A percentile compares a stretch with the other conserved stretches of the same genome.
Evolutionary conservation across 1,140 invertebrate species (phyloP).

Genomic region (Lucilia cuprina): DNA sequence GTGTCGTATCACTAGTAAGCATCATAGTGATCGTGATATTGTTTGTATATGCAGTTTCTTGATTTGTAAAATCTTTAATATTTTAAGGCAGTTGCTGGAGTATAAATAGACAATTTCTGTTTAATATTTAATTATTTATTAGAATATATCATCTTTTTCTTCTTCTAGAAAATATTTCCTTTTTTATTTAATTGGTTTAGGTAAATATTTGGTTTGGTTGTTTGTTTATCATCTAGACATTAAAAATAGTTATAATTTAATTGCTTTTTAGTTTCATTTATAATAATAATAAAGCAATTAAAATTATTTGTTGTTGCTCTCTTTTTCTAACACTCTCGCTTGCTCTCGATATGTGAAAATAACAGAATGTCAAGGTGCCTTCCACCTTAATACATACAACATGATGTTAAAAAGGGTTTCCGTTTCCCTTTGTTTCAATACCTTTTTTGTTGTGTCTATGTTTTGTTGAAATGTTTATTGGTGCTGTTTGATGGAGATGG

Average conservation of each 20-base stretch:
- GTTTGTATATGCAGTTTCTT: not conserved
- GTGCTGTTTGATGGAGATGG: not conserved
- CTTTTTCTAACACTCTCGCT: not conserved
- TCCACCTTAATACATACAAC: not conserved
- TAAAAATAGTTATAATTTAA: not conserved
- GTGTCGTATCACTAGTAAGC: constrained; percentile 1
- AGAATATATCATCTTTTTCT: too few species aligned
- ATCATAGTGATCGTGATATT: constrained; percentile 8
- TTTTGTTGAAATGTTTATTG: not conserved
- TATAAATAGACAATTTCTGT: not conserved
- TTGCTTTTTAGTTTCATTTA: not conserved
- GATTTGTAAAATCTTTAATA: not conserved
- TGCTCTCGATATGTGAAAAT: not conserved
- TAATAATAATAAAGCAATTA: not conserved
- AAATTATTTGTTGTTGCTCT: not conserved
- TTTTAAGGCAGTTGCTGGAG: not conserved
- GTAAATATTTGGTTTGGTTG: too few species aligned
- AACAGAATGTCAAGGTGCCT: not conserved
- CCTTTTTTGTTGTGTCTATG: not conserved
- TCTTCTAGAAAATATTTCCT: too few species aligned
- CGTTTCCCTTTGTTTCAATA: not conserved
- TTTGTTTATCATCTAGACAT: too few species aligned
- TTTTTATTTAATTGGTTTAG: too few species aligned
- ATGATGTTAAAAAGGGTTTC: not conserved
- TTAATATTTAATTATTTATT: too few species aligned